These are phyloP conservation scores for Ypsolopha scabrella DNA, from an alignment of 2,888 invertebrate genomes.

Conservation along the genomic window DNA sequence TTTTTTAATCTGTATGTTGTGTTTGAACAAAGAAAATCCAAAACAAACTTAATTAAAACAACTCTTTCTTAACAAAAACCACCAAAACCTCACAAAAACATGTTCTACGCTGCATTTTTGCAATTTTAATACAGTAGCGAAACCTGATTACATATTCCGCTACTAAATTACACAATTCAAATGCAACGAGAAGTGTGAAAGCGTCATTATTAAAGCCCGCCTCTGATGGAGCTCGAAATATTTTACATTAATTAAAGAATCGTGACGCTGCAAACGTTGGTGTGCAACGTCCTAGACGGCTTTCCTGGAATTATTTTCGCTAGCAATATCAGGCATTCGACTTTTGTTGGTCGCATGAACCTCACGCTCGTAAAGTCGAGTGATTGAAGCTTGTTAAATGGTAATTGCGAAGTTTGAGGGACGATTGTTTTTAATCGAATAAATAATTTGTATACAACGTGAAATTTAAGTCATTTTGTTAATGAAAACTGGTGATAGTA, in stretches of 20 bases:
- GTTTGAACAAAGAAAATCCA: no score
- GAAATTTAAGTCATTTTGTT: no score
- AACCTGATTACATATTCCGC: background rate
- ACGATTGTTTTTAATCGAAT: no score
- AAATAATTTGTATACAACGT: no score
- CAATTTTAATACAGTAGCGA: background rate
- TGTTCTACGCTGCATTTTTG: background rate
- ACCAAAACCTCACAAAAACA: background rate
- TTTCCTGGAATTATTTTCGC: no score
- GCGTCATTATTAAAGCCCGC: conserved; percentile 5
- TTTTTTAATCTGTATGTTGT: no score
- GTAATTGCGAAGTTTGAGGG: no score
- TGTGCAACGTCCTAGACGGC: no score
- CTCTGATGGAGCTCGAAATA: conserved; percentile 6
- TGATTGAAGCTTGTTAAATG: no score
- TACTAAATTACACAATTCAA: conserved; percentile 10
- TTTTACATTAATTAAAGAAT: conserved; percentile 6
- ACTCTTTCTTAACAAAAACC: no score
- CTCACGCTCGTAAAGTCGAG: background rate
- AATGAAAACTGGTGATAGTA: no score
- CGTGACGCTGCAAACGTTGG: background rate
- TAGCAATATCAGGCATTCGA: background rate
- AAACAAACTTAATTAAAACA: no score
- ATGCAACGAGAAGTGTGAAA: conserved; percentile 12
- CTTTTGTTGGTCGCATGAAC: background rate